Evolutionary conservation across 1,140 invertebrate species (phyloP).

Genomic region (Drosophila auraria): DNA sequence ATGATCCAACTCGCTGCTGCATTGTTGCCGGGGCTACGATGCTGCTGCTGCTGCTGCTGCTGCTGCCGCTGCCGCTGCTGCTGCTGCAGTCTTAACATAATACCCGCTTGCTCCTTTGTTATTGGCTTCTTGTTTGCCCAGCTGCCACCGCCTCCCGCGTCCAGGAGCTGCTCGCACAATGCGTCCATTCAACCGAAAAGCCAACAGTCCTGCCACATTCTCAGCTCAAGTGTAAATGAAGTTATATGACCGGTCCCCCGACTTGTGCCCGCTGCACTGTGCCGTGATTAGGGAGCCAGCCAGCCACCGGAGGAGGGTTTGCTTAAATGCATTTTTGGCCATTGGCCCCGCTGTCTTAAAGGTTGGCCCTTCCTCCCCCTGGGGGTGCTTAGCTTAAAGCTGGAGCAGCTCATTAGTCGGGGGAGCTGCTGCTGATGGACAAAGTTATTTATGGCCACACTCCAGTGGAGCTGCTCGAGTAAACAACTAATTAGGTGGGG

Average conservation of each 20-base stretch:
- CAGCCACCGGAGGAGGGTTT: not conserved
- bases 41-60: conserved; percentile 28
- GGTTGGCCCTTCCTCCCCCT: conserved; percentile 1
- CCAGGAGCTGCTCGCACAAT: conserved; percentile 44
- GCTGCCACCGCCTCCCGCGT: conserved; percentile 12
- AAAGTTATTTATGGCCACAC: conserved; percentile 68
- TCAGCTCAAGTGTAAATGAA: conserved; percentile 65
- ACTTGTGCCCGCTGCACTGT: conserved; percentile 33
- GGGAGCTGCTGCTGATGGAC: conserved; percentile 52
- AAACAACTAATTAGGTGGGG: conserved; percentile 76
- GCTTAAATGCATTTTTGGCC: conserved; percentile 64
- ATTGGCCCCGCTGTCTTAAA: conserved; percentile 60
- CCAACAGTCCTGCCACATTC: conserved; percentile 55
- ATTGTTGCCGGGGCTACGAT: conserved; percentile 24
- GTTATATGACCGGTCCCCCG: conserved; percentile 47
- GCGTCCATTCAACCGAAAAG: conserved; percentile 76
- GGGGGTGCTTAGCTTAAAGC: conserved; percentile 22
- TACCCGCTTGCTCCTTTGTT: conserved; percentile 57
- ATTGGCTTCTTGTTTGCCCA: conserved; percentile 70
- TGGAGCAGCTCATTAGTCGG: conserved; percentile 63
- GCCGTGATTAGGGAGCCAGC: conserved; percentile 28
- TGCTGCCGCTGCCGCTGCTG: conserved; percentile 17
- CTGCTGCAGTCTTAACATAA: conserved; percentile 48
- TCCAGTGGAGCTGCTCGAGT: conserved; percentile 55
- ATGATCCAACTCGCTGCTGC: conserved; percentile 22